Conservation (phyloP, 92 coral and sea anemone species). For the Zoanthus solanderi region DNA sequence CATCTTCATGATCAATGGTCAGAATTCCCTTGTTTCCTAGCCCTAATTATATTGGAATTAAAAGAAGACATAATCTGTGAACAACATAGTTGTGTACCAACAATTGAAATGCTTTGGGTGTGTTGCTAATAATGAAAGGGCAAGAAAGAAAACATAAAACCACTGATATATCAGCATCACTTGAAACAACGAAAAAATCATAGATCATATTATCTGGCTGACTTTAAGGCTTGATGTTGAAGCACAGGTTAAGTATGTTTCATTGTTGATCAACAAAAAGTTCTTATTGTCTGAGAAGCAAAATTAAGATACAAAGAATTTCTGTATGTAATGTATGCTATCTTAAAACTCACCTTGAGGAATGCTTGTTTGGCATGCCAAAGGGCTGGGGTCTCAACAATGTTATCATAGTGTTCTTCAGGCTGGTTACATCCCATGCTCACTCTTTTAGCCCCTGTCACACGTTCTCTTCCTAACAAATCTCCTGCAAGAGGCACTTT, state of each 20-base stretch:
- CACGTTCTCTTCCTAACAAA: slow-evolving; percentile 7
- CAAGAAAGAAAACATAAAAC: slow-evolving; percentile 3
- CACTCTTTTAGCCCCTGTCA: slow-evolving; percentile 16
- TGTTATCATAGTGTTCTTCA: slow-evolving; percentile 13
- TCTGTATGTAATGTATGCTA: neutral
- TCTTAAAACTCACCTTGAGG: slow-evolving; percentile 9
- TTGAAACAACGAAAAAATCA: neutral
- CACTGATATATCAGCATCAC: neutral
- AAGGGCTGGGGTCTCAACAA: slow-evolving; percentile 7
- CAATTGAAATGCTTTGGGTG: neutral
- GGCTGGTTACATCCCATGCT: slow-evolving; percentile 19
- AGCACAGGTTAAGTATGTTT: neutral
- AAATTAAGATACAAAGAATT: slow-evolving; percentile 5
- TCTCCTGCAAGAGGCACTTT: slow-evolving; percentile 13
- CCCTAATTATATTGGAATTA: neutral
- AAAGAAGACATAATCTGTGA: slow-evolving; percentile 13
- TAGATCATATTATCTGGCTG: neutral
- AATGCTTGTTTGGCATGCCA: slow-evolving; percentile 19
- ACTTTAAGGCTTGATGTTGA: slow-evolving; percentile 1
- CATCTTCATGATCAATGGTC: neutral
- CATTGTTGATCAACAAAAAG: neutral
- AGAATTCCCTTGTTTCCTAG: slow-evolving; percentile 18
- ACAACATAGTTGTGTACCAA: neutral
- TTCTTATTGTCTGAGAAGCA: neutral
- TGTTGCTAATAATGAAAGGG: slow-evolving; percentile 7